Percentiles rank a stretch among this genome's conserved stretches.
Conservation (phyloP, 2,797 vertebrate genomes). For the Anolis apletophallus region DNA sequence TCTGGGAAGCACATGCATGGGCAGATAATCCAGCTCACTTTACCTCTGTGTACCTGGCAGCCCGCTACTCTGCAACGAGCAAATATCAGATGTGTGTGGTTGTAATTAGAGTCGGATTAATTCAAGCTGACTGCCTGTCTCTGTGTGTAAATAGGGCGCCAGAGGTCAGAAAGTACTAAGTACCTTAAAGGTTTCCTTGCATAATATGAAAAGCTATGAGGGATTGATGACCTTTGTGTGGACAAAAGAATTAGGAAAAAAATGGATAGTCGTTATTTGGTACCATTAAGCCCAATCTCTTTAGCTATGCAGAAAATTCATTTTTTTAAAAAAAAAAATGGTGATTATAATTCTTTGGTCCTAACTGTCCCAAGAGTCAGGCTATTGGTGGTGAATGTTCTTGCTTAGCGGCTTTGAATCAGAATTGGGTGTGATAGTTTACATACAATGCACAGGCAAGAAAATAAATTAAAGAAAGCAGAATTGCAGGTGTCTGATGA, state of each 20-base stretch:
- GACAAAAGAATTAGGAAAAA: conserved; percentile 68
- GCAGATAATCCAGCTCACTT: conserved; percentile 86
- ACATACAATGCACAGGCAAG: not conserved
- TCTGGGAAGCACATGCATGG: conserved; percentile 70
- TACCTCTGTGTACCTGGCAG: conserved; percentile 87
- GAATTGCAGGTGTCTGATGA: not conserved
- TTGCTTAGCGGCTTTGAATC: not conserved
- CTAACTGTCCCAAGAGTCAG: conserved; percentile 36
- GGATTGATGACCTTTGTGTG: conserved; percentile 72
- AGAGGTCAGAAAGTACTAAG: conserved; percentile 80
- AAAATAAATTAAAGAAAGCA: not conserved
- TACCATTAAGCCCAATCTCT: conserved; percentile 42
- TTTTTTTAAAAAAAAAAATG: conserved; percentile 33
- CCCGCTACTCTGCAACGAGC: conserved; percentile 82
- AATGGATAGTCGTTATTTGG: conserved; percentile 42
- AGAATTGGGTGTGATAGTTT: not conserved
- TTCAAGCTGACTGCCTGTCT: conserved; percentile 81
- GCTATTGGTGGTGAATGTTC: not conserved
- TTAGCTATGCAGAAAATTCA: conserved; percentile 46
- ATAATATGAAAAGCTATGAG: conserved; percentile 70
- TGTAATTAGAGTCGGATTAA: conserved; percentile 77
- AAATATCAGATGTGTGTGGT: conserved; percentile 81
- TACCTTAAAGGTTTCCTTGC: conserved; percentile 74
- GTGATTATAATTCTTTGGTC: conserved; percentile 42
- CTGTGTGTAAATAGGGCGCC: conserved; percentile 81